A percentile compares a stretch with the other conserved stretches of the same genome.
These are phyloP conservation scores for Enteromius paludinosus DNA, from an alignment of 2,797 vertebrate genomes.

Conservation along the genomic window DNA sequence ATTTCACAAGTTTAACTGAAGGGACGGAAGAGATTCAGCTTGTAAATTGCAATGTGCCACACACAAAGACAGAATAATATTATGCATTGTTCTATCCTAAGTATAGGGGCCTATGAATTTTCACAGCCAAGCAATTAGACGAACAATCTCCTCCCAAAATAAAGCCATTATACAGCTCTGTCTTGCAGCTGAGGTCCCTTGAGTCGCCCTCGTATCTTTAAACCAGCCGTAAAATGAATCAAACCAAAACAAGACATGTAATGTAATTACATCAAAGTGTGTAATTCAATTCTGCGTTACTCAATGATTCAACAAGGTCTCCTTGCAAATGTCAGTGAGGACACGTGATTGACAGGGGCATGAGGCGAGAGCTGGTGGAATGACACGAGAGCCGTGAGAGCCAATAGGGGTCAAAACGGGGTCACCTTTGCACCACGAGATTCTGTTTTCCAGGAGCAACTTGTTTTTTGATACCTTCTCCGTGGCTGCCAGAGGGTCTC, in stretches of 20 bases:
- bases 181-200: constrained; percentile 4
- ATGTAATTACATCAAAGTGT: not conserved
- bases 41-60: constrained; percentile 26
- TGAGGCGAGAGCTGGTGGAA: constrained; percentile 2
- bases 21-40: not conserved
- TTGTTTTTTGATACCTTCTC: constrained; percentile 22
- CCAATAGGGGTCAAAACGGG: not conserved
- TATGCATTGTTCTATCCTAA: constrained; percentile 18
- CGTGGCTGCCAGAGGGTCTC: constrained; percentile 26
- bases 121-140: constrained; percentile 17
- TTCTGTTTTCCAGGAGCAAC: not conserved
- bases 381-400: constrained; percentile 37
- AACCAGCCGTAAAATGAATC: not conserved
- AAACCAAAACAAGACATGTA: not conserved
- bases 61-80: constrained; percentile 25
- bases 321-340: constrained; percentile 39
- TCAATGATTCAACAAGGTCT: constrained; percentile 61
- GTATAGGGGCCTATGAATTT: not conserved
- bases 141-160: constrained; percentile 45
- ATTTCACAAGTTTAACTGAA: not conserved
- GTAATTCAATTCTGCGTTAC: constrained; percentile 51
- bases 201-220: not conserved
- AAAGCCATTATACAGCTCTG: constrained; percentile 9
- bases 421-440: constrained; percentile 16
- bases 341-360: not conserved